Conservation (phyloP, 1,140 invertebrate species). For the Drosophila athabasca region DNA sequence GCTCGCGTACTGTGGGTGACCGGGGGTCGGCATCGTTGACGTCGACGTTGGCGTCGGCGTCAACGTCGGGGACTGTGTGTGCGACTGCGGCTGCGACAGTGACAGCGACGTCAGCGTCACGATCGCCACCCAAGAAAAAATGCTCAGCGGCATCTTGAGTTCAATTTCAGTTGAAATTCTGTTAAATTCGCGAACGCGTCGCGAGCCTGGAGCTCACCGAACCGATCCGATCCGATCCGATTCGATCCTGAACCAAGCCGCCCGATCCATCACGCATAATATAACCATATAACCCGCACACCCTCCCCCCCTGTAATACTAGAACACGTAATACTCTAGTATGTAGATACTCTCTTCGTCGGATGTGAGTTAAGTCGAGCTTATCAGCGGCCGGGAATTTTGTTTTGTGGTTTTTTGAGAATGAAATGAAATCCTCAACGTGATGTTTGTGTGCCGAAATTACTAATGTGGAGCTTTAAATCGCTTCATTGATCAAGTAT, state of each 20-base stretch:
- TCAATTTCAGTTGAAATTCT: slow-evolving; percentile 81
- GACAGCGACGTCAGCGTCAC: slow-evolving; percentile 35
- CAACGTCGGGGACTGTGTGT: slow-evolving; percentile 41
- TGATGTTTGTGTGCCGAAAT: too few relatives aligned
- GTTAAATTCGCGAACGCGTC: slow-evolving; percentile 81
- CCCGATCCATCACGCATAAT: neutral
- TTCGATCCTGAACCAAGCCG: slow-evolving; percentile 16
- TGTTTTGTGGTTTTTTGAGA: too few relatives aligned
- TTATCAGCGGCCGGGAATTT: too few relatives aligned
- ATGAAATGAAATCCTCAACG: too few relatives aligned
- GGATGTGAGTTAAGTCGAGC: too few relatives aligned
- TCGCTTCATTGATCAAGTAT: neutral
- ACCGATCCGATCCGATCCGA: slow-evolving; percentile 10
- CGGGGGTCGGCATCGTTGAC: slow-evolving; percentile 43
- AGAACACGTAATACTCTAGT: too few relatives aligned
- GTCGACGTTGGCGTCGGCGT: slow-evolving; percentile 10
- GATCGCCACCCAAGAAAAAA: slow-evolving; percentile 75
- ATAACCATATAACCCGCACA: too few relatives aligned
- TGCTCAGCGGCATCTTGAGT: slow-evolving; percentile 73
- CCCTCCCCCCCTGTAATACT: too few relatives aligned
- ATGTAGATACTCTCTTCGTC: too few relatives aligned
- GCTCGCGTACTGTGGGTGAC: slow-evolving; percentile 41
- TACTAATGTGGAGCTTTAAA: too few relatives aligned
- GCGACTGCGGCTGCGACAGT: slow-evolving; percentile 30
- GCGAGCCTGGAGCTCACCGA: slow-evolving; percentile 52